Percentiles rank a stretch among this genome's conserved stretches.
Evolutionary conservation across 2,797 vertebrate species (phyloP).

Genomic region (Delichon dasypus): DNA sequence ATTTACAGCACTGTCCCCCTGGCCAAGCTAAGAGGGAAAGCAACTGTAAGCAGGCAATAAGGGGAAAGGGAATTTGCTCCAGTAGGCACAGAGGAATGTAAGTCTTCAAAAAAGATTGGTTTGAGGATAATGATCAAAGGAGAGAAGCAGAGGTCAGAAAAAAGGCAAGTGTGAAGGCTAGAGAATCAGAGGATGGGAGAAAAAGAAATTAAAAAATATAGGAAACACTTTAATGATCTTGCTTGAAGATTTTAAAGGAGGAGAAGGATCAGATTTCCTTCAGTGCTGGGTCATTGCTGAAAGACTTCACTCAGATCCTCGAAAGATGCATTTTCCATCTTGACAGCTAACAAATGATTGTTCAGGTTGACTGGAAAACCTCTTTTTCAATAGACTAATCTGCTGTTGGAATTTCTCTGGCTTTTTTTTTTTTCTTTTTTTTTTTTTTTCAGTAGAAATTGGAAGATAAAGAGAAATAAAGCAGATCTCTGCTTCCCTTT

Average conservation of each 20-base stretch:
- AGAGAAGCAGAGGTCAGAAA: constrained; percentile 1
- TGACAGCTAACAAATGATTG: not conserved
- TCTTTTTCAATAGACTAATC: not conserved
- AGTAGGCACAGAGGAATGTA: not conserved
- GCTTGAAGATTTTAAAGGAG: constrained; percentile 16
- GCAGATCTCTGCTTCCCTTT: not conserved
- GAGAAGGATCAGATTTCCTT: not conserved
- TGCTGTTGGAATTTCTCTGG: not conserved
- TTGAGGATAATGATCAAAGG: constrained; percentile 26
- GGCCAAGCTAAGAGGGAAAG: not conserved
- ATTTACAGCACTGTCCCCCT: not conserved
- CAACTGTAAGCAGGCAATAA: not conserved
- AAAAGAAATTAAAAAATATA: not conserved
- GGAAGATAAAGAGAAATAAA: not conserved
- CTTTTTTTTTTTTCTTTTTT: not conserved
- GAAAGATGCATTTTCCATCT: not conserved
- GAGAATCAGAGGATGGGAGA: not conserved
- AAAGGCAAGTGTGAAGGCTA: not conserved
- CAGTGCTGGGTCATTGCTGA: not conserved
- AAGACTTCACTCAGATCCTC: not conserved
- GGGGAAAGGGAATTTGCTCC: not conserved
- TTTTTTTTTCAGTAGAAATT: not conserved
- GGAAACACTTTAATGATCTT: not conserved
- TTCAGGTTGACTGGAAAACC: not conserved
- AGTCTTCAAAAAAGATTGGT: not conserved